A percentile compares a stretch with the other conserved stretches of the same genome.
Conservation (phyloP, 2,888 invertebrate genomes). For the Dasysyrphus albostriatus region DNA sequence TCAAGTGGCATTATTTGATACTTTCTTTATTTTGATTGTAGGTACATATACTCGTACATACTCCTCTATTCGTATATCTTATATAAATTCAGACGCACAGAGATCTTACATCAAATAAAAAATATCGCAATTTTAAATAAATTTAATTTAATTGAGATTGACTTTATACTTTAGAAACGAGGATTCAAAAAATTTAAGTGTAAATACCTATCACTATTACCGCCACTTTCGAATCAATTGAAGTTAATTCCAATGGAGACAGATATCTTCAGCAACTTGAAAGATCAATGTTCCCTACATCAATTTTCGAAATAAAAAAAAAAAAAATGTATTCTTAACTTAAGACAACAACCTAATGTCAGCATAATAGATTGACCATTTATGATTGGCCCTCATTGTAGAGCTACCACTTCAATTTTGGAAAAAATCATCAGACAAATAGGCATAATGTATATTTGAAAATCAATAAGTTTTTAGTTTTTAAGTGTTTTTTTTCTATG, state of each 20-base stretch:
- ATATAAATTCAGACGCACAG: not conserved
- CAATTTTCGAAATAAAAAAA: too few relatives aligned
- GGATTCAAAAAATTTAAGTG: not conserved
- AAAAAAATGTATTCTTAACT: too few relatives aligned
- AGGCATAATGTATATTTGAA: too few relatives aligned
- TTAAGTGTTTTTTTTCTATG: too few relatives aligned
- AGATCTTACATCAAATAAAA: slow-evolving; percentile 1
- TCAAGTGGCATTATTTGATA: slow-evolving; percentile 47
- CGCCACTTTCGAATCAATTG: not conserved
- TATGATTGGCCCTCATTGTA: too few relatives aligned
- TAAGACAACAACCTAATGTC: too few relatives aligned
- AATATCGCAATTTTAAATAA: not conserved
- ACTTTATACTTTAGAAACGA: not conserved
- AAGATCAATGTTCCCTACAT: too few relatives aligned
- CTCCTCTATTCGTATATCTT: not conserved
- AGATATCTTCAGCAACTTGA: not conserved
- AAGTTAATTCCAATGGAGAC: not conserved
- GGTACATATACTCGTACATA: too few relatives aligned
- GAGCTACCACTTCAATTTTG: too few relatives aligned
- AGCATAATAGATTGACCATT: too few relatives aligned
- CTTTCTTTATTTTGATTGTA: slow-evolving; percentile 53
- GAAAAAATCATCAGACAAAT: too few relatives aligned
- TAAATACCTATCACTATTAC: not conserved
- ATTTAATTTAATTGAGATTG: slow-evolving; percentile 4
- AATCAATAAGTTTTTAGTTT: too few relatives aligned